These are phyloP conservation scores for Otus scops DNA, from an alignment of 2,797 vertebrate genomes.

Conservation along the genomic window DNA sequence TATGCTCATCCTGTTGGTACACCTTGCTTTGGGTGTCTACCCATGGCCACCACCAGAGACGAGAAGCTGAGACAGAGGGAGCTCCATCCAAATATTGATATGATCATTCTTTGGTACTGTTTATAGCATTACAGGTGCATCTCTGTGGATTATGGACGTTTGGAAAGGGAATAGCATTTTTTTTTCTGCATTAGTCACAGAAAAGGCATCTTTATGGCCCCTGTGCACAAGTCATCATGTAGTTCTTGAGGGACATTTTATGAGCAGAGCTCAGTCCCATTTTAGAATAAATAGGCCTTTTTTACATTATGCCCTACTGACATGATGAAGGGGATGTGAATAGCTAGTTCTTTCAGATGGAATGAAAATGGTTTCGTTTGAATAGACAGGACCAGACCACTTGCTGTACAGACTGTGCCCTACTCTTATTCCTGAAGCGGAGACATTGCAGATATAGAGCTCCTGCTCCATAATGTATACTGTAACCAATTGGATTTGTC, in stretches of 20 bases:
- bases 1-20: not conserved
- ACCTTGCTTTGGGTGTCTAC: not conserved
- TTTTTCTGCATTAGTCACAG: constrained; percentile 14
- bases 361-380: not conserved
- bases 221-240: constrained; percentile 24
- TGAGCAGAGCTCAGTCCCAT: not conserved
- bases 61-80: not conserved
- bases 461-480: not conserved
- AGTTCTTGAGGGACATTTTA: constrained; percentile 26
- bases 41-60: not conserved
- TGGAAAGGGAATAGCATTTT: not conserved
- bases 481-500: not conserved
- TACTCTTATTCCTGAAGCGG: not conserved
- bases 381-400: not conserved
- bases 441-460: not conserved
- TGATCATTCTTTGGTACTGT: not conserved
- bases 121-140: not conserved
- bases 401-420: not conserved
- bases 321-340: constrained; percentile 22
- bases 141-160: not conserved
- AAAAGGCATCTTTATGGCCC: constrained; percentile 28
- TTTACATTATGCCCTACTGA: not conserved
- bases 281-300: not conserved
- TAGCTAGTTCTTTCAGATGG: not conserved
- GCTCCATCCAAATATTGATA: not conserved